phyloP scores from a whole-genome alignment of 2,888 invertebrate genomes.

The Colostygia pectinataria region DNA sequence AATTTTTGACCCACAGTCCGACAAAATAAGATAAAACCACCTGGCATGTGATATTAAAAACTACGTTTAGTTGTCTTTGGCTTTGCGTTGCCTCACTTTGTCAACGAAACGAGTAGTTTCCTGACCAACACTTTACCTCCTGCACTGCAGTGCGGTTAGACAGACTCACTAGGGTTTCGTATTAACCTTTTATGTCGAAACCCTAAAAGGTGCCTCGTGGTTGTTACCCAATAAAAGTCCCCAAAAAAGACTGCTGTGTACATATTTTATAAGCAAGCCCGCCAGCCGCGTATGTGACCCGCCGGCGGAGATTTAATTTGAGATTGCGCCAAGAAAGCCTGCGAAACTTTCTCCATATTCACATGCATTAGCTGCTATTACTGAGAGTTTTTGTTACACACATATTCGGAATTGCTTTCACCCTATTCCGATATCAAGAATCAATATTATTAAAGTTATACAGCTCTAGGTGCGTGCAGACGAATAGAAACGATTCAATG shows the following conservation, averaged over 20 bases:
- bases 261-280: slow-evolving; percentile 54
- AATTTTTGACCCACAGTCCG: no score
- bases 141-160: background rate
- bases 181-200: slow-evolving; percentile 16
- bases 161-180: slow-evolving; percentile 16
- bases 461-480: slow-evolving; percentile 31
- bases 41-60: no score
- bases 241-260: slow-evolving; percentile 52
- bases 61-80: no score
- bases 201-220: slow-evolving; percentile 39
- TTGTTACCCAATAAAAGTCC: slow-evolving; percentile 52
- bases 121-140: no score
- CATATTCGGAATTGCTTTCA: slow-evolving; percentile 51
- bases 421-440: slow-evolving; percentile 45
- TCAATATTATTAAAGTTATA: slow-evolving; percentile 45
- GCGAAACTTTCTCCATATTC: slow-evolving; percentile 71
- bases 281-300: slow-evolving; percentile 53
- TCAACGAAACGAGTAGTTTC: no score
- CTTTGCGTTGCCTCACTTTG: no score
- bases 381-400: slow-evolving; percentile 60
- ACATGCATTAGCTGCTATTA: slow-evolving; percentile 68
- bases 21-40: no score
- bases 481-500: slow-evolving; percentile 23
- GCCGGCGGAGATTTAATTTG: slow-evolving; percentile 73
- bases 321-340: slow-evolving; percentile 68